Evolutionary conservation across 1,140 invertebrate species (phyloP).

Genomic region (Telenomus remus): DNA sequence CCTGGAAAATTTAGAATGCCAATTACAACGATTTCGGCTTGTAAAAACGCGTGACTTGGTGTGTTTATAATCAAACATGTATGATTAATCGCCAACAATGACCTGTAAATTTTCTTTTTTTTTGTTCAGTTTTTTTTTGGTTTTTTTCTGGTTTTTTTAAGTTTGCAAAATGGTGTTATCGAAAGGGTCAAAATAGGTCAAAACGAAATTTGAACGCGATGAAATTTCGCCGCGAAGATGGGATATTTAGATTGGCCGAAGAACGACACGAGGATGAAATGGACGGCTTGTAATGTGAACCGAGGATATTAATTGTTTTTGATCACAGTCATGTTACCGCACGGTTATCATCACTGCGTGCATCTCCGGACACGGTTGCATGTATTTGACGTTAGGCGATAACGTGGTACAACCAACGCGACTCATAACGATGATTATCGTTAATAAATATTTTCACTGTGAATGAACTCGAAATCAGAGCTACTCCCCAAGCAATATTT

Average conservation of each 20-base stretch:
- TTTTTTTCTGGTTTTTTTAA: too few relatives aligned
- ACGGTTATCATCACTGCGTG: constrained; percentile 26
- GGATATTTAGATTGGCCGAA: constrained; percentile 12
- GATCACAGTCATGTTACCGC: constrained; percentile 32
- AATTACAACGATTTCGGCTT: constrained; percentile 14
- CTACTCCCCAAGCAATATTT: not conserved
- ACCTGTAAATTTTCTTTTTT: too few relatives aligned
- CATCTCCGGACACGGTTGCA: constrained; percentile 24
- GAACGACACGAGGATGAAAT: constrained; percentile 15
- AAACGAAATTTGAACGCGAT: constrained; percentile 14
- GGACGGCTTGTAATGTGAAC: constrained; percentile 8
- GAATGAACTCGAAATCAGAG: constrained; percentile 35
- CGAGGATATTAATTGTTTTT: constrained; percentile 46
- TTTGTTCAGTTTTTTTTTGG: too few relatives aligned
- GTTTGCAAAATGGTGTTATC: too few relatives aligned
- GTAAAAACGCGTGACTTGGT: constrained; percentile 1
- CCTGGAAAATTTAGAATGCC: constrained; percentile 14
- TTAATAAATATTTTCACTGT: constrained; percentile 19
- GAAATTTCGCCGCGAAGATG: constrained; percentile 20
- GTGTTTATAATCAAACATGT: constrained; percentile 3
- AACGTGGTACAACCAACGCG: constrained; percentile 19
- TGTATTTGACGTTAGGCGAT: constrained; percentile 39
- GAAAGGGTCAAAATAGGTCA: not conserved
- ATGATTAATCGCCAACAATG: constrained; percentile 8
- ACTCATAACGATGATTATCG: constrained; percentile 30